Evolutionary conservation across 2,797 vertebrate genomes (phyloP), one percentile per base, ranked within the genome.

Genomic region (Tragopan temminckii): DNA sequence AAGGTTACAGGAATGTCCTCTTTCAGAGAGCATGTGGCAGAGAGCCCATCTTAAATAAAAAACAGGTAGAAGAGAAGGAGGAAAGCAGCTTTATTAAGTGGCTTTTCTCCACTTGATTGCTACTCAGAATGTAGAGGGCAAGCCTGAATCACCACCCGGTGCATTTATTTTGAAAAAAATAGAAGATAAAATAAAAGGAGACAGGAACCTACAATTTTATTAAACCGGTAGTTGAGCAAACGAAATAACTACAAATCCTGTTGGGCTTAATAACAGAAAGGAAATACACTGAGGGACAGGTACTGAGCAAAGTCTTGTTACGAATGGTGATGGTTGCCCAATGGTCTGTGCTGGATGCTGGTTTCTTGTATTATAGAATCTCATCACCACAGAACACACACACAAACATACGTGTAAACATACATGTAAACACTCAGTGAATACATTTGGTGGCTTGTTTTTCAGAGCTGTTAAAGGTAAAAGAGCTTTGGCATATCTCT

Each of bases 11-110:
- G 53, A 92, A 91, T 66, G 10, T 91, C 61, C 62, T 91, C 61
- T 46, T 91, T 91, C 63, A 83, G 55, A 94, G 55, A 93, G 45
- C 13, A 45, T 24, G 6, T 29, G 80, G 62, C 36, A 85, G 93
- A 91, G 15, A 75, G 36, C 14, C 13, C 36, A 59, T 62, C 67
- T 71, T 71, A 91, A 86, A 95, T 52, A 89, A 88, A 89, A 76
- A 27, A 20, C 64, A 6, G 4, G 50, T 57, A 63, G 78, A 89
- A 81, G 5, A 55, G n/a, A 85, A 85, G 76, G 43, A 81, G 20
- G 11, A 59, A 82, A 68, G 67, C 8, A 3, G 0, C 18, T 89
- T 89, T 88, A 33, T 11, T 70, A 89, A 80, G n/a, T 80, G 58
- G 4, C 6, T 94, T 88, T 38, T 88, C 45, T 94, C 36, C 13